A percentile compares a stretch with the other conserved stretches of the same genome.
phyloP scores from a whole-genome alignment of 2,113 vertebrate species.

The Morone saxatilis region DNA sequence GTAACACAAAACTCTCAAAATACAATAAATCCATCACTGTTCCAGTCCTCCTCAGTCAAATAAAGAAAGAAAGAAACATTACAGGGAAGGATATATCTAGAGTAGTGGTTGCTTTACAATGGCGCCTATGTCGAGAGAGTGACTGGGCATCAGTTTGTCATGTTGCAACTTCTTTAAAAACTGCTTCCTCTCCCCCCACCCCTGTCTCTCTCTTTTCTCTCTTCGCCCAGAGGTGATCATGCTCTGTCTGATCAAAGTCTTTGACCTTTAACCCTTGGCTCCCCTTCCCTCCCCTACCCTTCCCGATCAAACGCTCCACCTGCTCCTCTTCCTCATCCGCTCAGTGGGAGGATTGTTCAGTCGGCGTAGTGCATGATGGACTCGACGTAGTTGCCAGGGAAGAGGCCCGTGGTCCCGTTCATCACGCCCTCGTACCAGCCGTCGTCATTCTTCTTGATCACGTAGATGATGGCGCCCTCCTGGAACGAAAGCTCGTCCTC shows the following conservation, averaged over 20 bases:
- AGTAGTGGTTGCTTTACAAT: conserved; percentile 76
- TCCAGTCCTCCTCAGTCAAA: conserved; percentile 51
- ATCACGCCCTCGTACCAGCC: conserved; percentile 99
- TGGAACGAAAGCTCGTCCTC: conserved; percentile 99
- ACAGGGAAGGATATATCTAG: conserved; percentile 60
- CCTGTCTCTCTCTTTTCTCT: background rate
- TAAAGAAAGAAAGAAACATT: conserved; percentile 54
- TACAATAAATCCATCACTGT: conserved; percentile 46
- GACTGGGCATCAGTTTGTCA: conserved; percentile 60
- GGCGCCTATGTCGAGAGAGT: conserved; percentile 55
- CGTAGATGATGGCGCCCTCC: conserved; percentile 99
- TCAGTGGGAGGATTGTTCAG: conserved; percentile 78
- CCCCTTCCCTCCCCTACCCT: conserved; percentile 24
- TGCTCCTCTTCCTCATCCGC: conserved; percentile 12
- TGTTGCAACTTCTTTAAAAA: conserved; percentile 44
- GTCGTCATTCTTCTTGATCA: conserved; percentile 99
- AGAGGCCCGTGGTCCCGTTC: conserved; percentile 97
- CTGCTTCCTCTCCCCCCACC: background rate
- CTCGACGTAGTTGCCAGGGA: conserved; percentile 98
- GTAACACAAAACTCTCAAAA: conserved; percentile 62
- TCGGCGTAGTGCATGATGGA: conserved; percentile 99
- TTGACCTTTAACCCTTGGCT: conserved; percentile 60
- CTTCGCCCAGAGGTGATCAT: conserved; percentile 63
- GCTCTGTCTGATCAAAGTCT: conserved; percentile 78
- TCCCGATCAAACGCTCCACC: conserved; percentile 13